Evolutionary conservation across 2,797 vertebrate species (phyloP).

Genomic region (Limosa lapponica): DNA sequence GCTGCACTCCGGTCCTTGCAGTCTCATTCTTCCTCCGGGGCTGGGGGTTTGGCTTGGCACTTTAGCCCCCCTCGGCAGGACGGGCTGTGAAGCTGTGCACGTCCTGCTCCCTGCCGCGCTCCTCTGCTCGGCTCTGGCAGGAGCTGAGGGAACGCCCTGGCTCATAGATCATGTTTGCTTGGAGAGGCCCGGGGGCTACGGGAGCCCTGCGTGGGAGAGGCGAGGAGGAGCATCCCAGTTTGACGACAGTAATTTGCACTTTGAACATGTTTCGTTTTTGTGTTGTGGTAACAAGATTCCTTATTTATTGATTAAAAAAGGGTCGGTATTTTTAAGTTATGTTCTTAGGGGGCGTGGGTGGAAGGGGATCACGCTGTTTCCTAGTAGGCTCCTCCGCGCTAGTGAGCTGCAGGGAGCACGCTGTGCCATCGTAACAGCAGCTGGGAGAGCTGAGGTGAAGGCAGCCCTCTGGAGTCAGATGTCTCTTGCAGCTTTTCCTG

Average conservation of each 20-base stretch:
- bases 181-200: slow-evolving; percentile 69
- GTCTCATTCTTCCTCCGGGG: slow-evolving; percentile 67
- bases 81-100: slow-evolving; percentile 71
- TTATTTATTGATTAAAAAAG: slow-evolving; percentile 83
- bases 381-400: slow-evolving; percentile 28
- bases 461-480: slow-evolving; percentile 34
- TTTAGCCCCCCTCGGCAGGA: slow-evolving; percentile 74
- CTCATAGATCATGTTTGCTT: slow-evolving; percentile 74
- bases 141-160: slow-evolving; percentile 73
- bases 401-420: neutral
- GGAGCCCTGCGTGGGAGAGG: slow-evolving; percentile 74
- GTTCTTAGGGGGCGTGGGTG: slow-evolving; percentile 54
- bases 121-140: slow-evolving; percentile 51
- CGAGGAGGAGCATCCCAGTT: slow-evolving; percentile 77
- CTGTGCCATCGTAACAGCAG: slow-evolving; percentile 12
- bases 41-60: slow-evolving; percentile 78
- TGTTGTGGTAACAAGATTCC: slow-evolving; percentile 82
- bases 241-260: slow-evolving; percentile 83
- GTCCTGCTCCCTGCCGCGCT: slow-evolving; percentile 16
- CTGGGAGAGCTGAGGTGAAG: slow-evolving; percentile 35
- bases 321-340: slow-evolving; percentile 73
- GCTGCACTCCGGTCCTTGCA: slow-evolving; percentile 61
- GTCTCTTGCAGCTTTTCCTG: slow-evolving; percentile 27
- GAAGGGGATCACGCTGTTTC: slow-evolving; percentile 66
- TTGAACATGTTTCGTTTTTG: slow-evolving; percentile 83